A percentile compares a stretch with the other conserved stretches of the same genome.
Evolutionary conservation across 2,888 invertebrate genomes (phyloP).

Genomic region (Lasius fuliginosus): DNA sequence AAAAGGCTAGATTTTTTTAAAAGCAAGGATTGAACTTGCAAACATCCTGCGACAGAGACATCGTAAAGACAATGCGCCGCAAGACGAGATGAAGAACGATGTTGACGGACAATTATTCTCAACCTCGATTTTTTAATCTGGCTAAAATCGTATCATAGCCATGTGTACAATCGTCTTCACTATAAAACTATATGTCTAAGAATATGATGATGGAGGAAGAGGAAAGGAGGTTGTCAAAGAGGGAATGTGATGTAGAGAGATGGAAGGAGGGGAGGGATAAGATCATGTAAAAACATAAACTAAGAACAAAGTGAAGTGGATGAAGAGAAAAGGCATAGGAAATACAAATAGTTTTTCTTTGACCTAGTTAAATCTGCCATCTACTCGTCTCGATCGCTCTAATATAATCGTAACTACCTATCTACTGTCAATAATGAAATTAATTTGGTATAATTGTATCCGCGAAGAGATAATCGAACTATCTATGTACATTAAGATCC

Average conservation of each 20-base stretch:
- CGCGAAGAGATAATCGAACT: constrained; percentile 68
- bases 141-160: constrained; percentile 33
- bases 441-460: constrained; percentile 81
- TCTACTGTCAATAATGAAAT: constrained; percentile 41
- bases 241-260: constrained; percentile 51
- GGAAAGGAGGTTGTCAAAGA: constrained; percentile 27
- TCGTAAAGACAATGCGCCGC: constrained; percentile 45
- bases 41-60: constrained; percentile 39
- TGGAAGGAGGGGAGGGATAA: constrained; percentile 4
- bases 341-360: constrained; percentile 61
- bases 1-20: neutral
- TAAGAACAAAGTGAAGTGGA: neutral
- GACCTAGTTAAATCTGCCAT: constrained; percentile 59
- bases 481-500: constrained; percentile 76
- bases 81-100: constrained; percentile 64
- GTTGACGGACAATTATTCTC: constrained; percentile 34
- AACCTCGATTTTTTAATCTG: constrained; percentile 11
- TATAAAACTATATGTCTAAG: constrained; percentile 63
- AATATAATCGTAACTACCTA: constrained; percentile 22
- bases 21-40: neutral
- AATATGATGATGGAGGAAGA: constrained; percentile 14
- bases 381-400: constrained; percentile 18
- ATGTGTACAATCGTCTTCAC: constrained; percentile 46
- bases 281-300: constrained; percentile 42
- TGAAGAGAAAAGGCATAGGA: constrained; percentile 30